Conservation (phyloP, 2,888 invertebrate species). For the Yponomeuta malinellus region DNA sequence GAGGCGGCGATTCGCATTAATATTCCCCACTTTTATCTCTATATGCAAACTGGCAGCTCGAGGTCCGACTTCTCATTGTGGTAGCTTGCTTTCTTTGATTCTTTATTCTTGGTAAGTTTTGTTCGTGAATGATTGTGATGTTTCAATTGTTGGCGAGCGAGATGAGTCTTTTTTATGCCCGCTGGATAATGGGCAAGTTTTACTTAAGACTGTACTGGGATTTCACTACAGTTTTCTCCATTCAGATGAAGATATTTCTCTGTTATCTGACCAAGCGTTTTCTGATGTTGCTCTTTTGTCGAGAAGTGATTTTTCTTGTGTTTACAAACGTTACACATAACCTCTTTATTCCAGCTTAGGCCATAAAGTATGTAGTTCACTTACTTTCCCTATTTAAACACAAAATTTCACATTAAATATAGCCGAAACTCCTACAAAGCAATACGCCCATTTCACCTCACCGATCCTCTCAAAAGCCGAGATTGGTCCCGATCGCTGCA, state of each 20-base stretch:
- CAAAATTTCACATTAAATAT: neutral
- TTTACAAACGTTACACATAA: too few relatives aligned
- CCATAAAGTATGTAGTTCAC: too few relatives aligned
- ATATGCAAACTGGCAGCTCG: conserved; percentile 73
- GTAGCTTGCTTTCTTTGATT: conserved; percentile 42
- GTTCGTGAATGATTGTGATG: conserved; percentile 69
- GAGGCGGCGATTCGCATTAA: conserved; percentile 69
- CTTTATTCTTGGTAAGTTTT: conserved; percentile 40
- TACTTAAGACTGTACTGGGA: neutral
- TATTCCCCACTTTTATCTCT: conserved; percentile 77
- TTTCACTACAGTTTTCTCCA: neutral
- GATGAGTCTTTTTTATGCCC: conserved; percentile 18
- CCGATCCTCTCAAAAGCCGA: conserved; percentile 51
- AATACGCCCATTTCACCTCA: conserved; percentile 43
- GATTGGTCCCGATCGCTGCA: conserved; percentile 26
- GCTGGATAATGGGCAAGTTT: conserved; percentile 12
- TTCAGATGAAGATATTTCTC: neutral
- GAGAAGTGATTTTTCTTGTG: neutral
- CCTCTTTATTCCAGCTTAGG: too few relatives aligned
- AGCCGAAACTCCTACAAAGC: conserved; percentile 7
- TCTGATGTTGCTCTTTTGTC: neutral
- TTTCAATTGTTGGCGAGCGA: conserved; percentile 57
- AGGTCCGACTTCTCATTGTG: conserved; percentile 71
- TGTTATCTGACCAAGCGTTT: neutral
- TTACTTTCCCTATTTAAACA: too few relatives aligned